Conservation (phyloP, 2,888 invertebrate genomes). For the Caenorhabditis doughertyi region DNA sequence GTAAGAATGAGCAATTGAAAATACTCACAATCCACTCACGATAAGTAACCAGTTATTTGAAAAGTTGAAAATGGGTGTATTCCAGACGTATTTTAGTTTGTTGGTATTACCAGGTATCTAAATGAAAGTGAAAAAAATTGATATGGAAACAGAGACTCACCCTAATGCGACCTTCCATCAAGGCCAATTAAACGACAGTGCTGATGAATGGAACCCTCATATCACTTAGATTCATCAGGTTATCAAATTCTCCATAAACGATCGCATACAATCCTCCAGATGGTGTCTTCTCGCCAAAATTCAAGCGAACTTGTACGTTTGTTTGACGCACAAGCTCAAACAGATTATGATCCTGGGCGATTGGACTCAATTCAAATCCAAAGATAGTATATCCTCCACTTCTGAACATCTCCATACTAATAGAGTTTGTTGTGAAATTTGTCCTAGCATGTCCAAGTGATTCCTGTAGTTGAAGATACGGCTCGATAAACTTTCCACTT, state of each 20-base stretch:
- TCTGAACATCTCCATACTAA: too few species aligned
- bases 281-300: not conserved
- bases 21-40: not conserved
- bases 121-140: too few species aligned
- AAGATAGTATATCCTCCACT: too few species aligned
- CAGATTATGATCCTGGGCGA: too few species aligned
- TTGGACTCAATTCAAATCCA: too few species aligned
- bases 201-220: not conserved
- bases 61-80: not conserved
- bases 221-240: not conserved
- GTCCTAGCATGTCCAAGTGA: too few species aligned
- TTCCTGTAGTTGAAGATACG: too few species aligned
- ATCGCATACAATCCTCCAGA: conserved; percentile 6
- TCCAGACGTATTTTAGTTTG: not conserved
- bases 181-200: not conserved
- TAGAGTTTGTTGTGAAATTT: too few species aligned
- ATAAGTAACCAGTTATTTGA: not conserved
- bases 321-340: not conserved
- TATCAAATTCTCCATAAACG: not conserved
- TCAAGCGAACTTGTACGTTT: not conserved
- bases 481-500: too few species aligned
- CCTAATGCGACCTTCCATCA: not conserved
- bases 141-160: too few species aligned
- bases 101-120: too few species aligned
- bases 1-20: not conserved